A percentile compares a stretch with the other conserved stretches of the same genome.
Evolutionary conservation across 2,113 vertebrate species (phyloP).

Genomic region (Pomatorhinus ruficollis): DNA sequence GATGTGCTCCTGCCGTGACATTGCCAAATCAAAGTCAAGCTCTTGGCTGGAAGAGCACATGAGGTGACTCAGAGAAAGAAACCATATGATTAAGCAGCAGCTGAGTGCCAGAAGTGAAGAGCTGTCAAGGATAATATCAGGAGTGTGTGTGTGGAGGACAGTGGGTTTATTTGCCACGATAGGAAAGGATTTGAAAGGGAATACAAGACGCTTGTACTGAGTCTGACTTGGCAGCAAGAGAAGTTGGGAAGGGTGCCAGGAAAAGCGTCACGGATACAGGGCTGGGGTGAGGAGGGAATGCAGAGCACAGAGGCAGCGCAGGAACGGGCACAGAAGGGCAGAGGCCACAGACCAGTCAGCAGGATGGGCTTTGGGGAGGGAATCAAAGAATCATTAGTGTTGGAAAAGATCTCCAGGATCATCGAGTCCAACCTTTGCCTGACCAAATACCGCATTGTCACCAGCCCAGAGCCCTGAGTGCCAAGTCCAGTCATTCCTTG

Average conservation of each 20-base stretch:
- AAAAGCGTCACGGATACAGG: neutral
- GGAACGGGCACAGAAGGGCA: neutral
- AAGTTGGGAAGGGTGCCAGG: constrained; percentile 37
- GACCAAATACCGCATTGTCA: neutral
- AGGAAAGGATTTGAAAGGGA: constrained; percentile 27
- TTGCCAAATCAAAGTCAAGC: neutral
- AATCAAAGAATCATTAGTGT: neutral
- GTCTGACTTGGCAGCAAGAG: constrained; percentile 14
- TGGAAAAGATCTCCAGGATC: neutral
- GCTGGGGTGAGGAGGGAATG: neutral
- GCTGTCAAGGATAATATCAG: constrained; percentile 2
- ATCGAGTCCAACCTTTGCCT: neutral
- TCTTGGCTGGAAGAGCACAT: neutral
- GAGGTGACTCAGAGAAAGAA: constrained; percentile 30
- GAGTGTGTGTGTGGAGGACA: neutral
- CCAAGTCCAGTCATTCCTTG: neutral
- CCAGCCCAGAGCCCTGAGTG: neutral
- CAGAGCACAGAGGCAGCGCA: neutral
- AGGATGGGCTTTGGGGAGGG: neutral
- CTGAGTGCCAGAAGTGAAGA: constrained; percentile 46
- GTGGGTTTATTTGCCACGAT: neutral
- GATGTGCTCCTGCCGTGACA: neutral
- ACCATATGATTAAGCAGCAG: constrained; percentile 47
- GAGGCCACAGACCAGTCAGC: neutral
- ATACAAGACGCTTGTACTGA: neutral